Evolutionary conservation across 1,140 invertebrate genomes (phyloP), one percentile per base, ranked within the genome.

Genomic region (Himalopsyche phryganea): DNA sequence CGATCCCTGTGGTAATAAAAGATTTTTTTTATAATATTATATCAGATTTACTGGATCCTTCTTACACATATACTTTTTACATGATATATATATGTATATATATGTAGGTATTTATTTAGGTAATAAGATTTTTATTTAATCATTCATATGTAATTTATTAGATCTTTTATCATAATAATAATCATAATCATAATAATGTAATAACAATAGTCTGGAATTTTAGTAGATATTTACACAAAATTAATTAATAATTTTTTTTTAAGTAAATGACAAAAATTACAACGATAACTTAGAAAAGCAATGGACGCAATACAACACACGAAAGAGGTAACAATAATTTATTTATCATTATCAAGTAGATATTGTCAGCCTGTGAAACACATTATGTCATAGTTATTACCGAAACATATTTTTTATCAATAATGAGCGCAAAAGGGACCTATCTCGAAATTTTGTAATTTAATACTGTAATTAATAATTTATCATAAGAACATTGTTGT

Each of bases 61-160:
- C 60, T 57, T 61, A 61, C 51, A 61, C 60, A 61, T 53, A 61
- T 19, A 61, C 52, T 61, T 61, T 61, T 44, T 61, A 61, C 60
- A 61, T 61, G 60, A 61, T 61, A 61, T 61, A 57, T 53, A 55
- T 56, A 56, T 51, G 23, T 61, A 61, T 61, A 57, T 53, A 55
- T 56, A 56, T 51, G 23, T 28, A 56, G 32, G 44, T 56, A 56
- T 56, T 56, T 51, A 58, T 28, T 28, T 51, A 59, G 41, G 61
- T 56, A 63, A 56, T 63, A 59, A 63, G 49, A 63, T 63, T 50
- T 59, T 51, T 32, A 56, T 48, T 51, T 59, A 51, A 56, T 59
- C 56, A 59, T 63, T 63, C 60, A 58, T 62, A 62, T 62, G 60
- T 62, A 54, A 50, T 62, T 58, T 62, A 62, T 62, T 62, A 62